Conservation (phyloP, 2,888 invertebrate genomes). For the Zaprionus lineosus region DNA sequence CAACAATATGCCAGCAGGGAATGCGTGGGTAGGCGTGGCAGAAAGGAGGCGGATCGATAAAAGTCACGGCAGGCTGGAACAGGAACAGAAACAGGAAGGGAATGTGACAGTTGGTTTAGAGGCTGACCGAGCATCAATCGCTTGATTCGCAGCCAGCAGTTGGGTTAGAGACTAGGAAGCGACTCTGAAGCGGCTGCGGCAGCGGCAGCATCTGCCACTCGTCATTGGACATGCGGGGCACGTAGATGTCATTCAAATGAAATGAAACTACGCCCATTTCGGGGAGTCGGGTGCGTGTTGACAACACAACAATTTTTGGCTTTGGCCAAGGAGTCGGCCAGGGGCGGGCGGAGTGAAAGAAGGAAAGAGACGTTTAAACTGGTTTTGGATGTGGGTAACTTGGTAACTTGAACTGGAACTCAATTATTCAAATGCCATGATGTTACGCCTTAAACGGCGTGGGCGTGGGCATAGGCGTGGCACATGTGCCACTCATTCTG, state of each 20-base stretch:
- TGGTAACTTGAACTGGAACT: slow-evolving; percentile 43
- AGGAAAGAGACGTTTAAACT: slow-evolving; percentile 60
- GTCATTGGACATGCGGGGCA: slow-evolving; percentile 50
- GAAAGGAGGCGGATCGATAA: too few species aligned
- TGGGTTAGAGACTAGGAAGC: not conserved
- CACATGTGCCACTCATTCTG: slow-evolving; percentile 44
- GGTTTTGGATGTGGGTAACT: slow-evolving; percentile 15
- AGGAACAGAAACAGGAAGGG: too few species aligned
- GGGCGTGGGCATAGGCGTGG: slow-evolving; percentile 30
- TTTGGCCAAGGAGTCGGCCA: not conserved
- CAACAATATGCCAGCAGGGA: slow-evolving; percentile 15
- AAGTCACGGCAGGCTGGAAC: too few species aligned
- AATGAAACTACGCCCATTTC: slow-evolving; percentile 66
- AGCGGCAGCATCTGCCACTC: slow-evolving; percentile 4
- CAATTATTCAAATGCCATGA: slow-evolving; percentile 68
- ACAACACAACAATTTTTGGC: slow-evolving; percentile 33
- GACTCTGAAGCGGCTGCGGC: not conserved
- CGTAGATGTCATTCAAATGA: slow-evolving; percentile 63
- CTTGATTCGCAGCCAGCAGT: slow-evolving; percentile 21
- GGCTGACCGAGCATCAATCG: slow-evolving; percentile 53
- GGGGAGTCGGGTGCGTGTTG: slow-evolving; percentile 30
- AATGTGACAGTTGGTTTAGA: not conserved
- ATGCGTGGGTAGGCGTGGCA: too few species aligned
- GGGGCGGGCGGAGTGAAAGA: slow-evolving; percentile 42
- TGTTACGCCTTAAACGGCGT: not conserved